These are phyloP conservation scores for Tipula lateralis DNA, from an alignment of 2,888 invertebrate genomes.

Conservation along the genomic window DNA sequence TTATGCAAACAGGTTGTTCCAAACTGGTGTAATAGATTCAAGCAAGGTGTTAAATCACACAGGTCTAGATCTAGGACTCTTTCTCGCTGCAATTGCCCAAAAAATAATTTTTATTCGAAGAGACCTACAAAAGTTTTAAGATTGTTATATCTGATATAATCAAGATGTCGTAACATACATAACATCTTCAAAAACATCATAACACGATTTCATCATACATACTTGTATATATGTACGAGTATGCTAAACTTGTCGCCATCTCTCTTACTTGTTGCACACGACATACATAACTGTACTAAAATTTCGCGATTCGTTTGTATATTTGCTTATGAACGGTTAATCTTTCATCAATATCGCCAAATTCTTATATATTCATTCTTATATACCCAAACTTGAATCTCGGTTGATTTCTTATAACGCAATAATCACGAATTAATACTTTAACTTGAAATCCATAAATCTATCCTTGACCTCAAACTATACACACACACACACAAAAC, in stretches of 20 bases:
- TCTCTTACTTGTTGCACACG: not conserved
- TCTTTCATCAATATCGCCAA: not conserved
- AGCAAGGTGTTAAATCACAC: too few relatives aligned
- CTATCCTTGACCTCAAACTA: constrained; percentile 16
- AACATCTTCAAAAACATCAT: not conserved
- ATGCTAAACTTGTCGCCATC: not conserved
- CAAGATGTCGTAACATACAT: not conserved
- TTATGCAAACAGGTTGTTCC: too few relatives aligned
- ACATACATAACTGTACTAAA: not conserved
- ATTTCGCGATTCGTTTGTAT: not conserved
- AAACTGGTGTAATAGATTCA: too few relatives aligned
- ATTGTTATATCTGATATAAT: not conserved
- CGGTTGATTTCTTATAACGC: not conserved
- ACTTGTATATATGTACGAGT: too few relatives aligned
- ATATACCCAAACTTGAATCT: not conserved
- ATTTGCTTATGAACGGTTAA: not conserved
- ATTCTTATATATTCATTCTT: not conserved
- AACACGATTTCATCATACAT: not conserved
- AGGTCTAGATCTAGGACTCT: too few relatives aligned
- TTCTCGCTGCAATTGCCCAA: too few relatives aligned
- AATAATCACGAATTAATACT: not conserved
- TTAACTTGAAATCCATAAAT: not conserved
- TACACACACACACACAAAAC: too few relatives aligned
- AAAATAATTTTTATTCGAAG: too few relatives aligned
- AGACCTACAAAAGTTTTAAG: too few relatives aligned